Percentiles rank a stretch among this genome's conserved stretches.
phyloP scores from a whole-genome alignment of 2,113 vertebrate genomes.

The Ailuropoda melanoleuca region DNA sequence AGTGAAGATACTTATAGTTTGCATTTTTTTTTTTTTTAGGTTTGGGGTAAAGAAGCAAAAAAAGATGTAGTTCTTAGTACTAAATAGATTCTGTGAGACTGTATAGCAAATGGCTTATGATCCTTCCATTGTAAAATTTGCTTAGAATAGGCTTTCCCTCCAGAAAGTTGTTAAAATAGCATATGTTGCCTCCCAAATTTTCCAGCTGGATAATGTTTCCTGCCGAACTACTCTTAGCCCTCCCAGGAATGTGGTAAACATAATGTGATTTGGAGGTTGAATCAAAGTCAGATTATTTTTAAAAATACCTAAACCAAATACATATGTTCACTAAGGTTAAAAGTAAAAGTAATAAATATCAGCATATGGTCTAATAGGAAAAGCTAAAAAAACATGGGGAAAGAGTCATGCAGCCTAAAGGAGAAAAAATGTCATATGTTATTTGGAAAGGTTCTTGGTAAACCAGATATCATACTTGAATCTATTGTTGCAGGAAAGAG shows the following conservation, averaged over 20 bases:
- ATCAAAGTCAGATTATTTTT: neutral
- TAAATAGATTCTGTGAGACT: neutral
- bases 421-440: neutral
- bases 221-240: neutral
- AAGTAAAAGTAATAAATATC: neutral
- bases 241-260: neutral
- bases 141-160: neutral
- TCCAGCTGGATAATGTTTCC: neutral
- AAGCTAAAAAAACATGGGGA: neutral
- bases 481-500: neutral
- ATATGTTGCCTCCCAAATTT: neutral
- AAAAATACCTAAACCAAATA: neutral
- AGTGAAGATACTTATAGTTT: neutral
- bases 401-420: neutral
- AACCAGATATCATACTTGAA: neutral
- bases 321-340: neutral
- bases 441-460: neutral
- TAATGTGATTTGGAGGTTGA: neutral
- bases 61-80: neutral
- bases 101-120: neutral
- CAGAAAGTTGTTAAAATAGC: neutral
- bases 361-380: neutral
- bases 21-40: neutral
- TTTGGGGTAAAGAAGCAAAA: neutral
- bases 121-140: constrained; percentile 5